Base-by-base conservation (phyloP, 2,113 vertebrate genomes). In the Ovis canadensis region DNA sequence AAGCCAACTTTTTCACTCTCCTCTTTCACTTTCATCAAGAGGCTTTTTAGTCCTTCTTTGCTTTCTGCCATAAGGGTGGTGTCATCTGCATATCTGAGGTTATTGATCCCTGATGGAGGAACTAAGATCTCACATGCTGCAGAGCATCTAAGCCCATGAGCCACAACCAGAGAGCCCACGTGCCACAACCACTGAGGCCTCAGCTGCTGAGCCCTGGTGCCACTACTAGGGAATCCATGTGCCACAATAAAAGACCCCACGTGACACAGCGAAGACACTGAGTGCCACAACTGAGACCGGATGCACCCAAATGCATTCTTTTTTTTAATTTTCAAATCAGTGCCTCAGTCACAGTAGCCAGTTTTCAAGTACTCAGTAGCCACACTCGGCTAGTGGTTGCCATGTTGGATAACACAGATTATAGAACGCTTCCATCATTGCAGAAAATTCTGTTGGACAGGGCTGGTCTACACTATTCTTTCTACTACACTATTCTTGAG, bases 401-500 rank as follows among this genome's bases (percentile, higher is more conserved):
- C 48, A 0, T 15, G 3, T 10, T 54, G 36, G 31, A 31, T 5
- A 1, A 12, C 27, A 3, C 6, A 11, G 59, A 27, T 45, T 33
- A 40, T 0, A 45, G 57, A 25, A 10, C 7, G 3, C 60, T 43
- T 31, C 31, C 4, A 4, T 23, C 2, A 1, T 2, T 17, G 33
- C 33, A 45, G 77, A 89, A 71, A 77, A 25, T 57, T 36, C 23
- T 11, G 1, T 31, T 19, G n/a, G 77, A 29, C 29, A 15, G 29
- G 27, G 31, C 52, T 59, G n/a, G 27, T 6, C 40, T 48, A 59
- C 10, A 5, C 19, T 15, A 4, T 57, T 16, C 12, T 29, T 88
- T 74, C 29, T 36, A 36, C 36, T 36, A 36, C 36, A 36, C 36
- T 36, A 36, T 36, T 48, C 59, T n/a, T 7, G 13, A 88, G 45